Evolutionary conservation across 2,113 vertebrate genomes (phyloP).

Genomic region (Ophthalmolycus amberensis): DNA sequence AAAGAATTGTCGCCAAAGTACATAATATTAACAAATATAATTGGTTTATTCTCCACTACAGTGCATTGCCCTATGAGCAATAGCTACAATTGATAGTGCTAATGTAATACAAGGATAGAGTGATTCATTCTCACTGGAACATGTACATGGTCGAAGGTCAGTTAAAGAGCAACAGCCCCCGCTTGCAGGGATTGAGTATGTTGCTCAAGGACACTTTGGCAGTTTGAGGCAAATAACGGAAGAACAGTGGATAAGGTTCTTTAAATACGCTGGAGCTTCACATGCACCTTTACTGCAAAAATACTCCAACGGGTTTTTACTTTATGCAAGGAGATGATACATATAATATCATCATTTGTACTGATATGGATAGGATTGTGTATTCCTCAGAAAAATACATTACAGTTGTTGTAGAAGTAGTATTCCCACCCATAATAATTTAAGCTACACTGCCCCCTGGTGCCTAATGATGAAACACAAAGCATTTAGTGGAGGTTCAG

Average conservation of each 20-base stretch:
- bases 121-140: not conserved
- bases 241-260: not conserved
- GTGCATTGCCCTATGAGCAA: not conserved
- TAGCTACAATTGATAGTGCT: not conserved
- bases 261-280: not conserved
- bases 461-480: slow-evolving; percentile 39
- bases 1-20: not conserved
- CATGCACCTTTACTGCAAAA: not conserved
- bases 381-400: not conserved
- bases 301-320: not conserved
- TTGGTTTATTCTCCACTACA: not conserved
- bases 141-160: not conserved
- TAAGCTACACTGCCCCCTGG: slow-evolving; percentile 64
- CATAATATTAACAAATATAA: not conserved
- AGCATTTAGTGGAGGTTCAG: not conserved
- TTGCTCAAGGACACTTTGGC: not conserved
- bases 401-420: not conserved
- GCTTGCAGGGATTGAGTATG: not conserved
- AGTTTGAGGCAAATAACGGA: not conserved
- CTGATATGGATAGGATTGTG: not conserved
- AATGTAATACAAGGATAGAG: not conserved
- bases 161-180: not conserved
- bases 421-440: not conserved
- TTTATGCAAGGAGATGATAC: not conserved
- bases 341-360: not conserved